phyloP scores from a whole-genome alignment of 2,888 invertebrate species.

The Cylindroiulus punctatus region DNA sequence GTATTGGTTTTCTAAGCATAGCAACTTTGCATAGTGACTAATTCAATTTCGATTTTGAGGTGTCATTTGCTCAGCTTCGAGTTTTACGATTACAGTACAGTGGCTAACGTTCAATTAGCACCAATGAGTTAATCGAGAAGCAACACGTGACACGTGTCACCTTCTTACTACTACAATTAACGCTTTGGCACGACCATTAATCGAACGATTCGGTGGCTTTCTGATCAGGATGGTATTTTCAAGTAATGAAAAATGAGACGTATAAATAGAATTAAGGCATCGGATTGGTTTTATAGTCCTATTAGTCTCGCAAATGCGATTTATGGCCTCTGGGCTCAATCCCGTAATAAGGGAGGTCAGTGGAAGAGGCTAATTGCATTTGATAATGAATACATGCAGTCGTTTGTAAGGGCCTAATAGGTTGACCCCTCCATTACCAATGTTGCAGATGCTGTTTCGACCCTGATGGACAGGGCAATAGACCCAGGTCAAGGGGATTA shows the following conservation, averaged over 20 bases:
- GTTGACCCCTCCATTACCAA: neutral
- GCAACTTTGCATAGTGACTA: neutral
- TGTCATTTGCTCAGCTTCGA: slow-evolving; percentile 1
- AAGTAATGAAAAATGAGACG: neutral
- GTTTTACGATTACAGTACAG: neutral
- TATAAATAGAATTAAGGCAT: neutral
- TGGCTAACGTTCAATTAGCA: neutral
- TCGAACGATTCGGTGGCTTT: neutral
- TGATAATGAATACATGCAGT: neutral
- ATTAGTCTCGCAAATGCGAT: neutral
- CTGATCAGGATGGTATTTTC: neutral
- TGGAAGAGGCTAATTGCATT: neutral
- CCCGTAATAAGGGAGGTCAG: neutral
- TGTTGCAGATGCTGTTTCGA: slow-evolving; percentile 16
- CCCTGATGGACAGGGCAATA: neutral
- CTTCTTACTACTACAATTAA: neutral
- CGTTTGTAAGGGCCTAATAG: neutral
- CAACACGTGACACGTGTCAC: neutral
- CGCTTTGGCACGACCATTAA: neutral
- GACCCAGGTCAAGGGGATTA: neutral
- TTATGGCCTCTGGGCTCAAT: neutral
- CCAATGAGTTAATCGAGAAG: neutral
- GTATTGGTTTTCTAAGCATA: slow-evolving; percentile 23
- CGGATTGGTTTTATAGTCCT: neutral
- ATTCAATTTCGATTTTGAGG: neutral